phyloP scores from a whole-genome alignment of 2,113 vertebrate species.

The Rhizomys pruinosus region DNA sequence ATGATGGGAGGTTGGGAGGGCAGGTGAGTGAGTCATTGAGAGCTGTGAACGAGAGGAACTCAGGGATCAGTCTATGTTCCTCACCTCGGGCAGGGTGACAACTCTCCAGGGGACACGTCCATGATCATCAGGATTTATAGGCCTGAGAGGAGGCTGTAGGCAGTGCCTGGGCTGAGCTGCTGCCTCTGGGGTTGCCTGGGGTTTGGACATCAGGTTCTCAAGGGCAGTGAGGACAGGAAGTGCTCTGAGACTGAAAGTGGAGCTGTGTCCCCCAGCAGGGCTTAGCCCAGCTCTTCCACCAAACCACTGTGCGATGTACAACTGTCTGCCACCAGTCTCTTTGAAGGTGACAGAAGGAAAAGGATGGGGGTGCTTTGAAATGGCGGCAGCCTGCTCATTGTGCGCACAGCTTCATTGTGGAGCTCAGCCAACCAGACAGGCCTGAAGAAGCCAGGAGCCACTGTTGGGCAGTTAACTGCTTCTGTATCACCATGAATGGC shows the following conservation, averaged over 20 bases:
- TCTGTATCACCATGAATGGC: background rate
- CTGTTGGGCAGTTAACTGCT: background rate
- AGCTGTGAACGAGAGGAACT: background rate
- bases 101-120: background rate
- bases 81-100: background rate
- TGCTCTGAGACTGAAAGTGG: background rate
- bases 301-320: background rate
- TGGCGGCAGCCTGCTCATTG: background rate
- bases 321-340: background rate
- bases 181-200: background rate
- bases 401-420: background rate
- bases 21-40: background rate
- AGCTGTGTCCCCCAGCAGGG: background rate
- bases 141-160: background rate
- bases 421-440: background rate
- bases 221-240: background rate
- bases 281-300: background rate
- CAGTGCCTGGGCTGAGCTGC: background rate
- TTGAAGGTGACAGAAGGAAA: background rate
- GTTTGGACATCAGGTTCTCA: background rate
- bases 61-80: background rate
- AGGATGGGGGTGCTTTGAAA: background rate
- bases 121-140: background rate
- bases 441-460: background rate
- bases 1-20: background rate